These are phyloP conservation scores for Orthosia gothica DNA, from an alignment of 2,888 invertebrate species.

Conservation along the genomic window DNA sequence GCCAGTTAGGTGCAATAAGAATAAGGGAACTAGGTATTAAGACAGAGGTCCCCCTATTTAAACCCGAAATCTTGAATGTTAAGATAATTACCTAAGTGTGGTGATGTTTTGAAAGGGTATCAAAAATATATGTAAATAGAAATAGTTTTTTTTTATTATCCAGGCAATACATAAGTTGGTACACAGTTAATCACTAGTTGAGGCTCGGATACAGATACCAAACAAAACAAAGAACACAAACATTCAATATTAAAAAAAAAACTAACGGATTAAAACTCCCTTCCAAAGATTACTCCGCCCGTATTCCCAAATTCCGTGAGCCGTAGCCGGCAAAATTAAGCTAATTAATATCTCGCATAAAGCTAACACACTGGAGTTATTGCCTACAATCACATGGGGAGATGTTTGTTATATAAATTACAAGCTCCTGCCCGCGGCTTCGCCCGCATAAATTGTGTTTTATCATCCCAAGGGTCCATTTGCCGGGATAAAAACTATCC, in stretches of 20 bases:
- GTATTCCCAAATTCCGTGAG: slow-evolving; percentile 28
- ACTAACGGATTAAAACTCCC: slow-evolving; percentile 5
- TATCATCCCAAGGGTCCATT: too few species aligned
- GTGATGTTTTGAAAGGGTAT: not conserved
- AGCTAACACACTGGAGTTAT: slow-evolving; percentile 67
- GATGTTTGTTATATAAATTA: slow-evolving; percentile 53
- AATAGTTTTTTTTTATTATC: too few species aligned
- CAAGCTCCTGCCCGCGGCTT: too few species aligned
- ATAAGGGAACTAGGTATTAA: too few species aligned
- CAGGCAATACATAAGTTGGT: too few species aligned
- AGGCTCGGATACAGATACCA: too few species aligned
- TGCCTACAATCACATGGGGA: slow-evolving; percentile 59
- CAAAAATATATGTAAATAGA: too few species aligned
- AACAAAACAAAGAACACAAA: not conserved
- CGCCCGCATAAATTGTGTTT: too few species aligned
- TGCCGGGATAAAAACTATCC: too few species aligned
- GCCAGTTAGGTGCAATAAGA: not conserved
- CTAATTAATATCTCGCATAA: slow-evolving; percentile 73
- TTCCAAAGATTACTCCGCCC: slow-evolving; percentile 1
- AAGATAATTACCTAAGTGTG: not conserved
- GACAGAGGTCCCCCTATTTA: too few species aligned
- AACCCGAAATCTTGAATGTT: not conserved
- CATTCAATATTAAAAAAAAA: too few species aligned
- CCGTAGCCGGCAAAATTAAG: slow-evolving; percentile 25
- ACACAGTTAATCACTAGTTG: too few species aligned